Conservation (phyloP, 1,140 invertebrate species). For the Philopotamus ludificatus region DNA sequence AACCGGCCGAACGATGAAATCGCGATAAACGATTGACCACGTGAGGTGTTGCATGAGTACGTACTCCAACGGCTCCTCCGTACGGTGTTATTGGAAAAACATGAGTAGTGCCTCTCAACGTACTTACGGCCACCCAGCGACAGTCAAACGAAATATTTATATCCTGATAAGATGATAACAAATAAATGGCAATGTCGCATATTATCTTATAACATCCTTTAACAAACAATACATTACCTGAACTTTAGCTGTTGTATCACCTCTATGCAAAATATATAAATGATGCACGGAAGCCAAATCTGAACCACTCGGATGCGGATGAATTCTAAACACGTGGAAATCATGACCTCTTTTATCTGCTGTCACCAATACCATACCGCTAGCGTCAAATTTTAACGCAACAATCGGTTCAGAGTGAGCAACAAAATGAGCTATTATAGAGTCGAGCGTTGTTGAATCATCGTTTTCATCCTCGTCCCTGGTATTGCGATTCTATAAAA, state of each 20-base stretch:
- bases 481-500: conserved; percentile 31
- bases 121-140: conserved; percentile 93
- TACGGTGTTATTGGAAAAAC: conserved; percentile 97
- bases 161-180: conserved; percentile 63
- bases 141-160: conserved; percentile 89
- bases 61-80: conserved; percentile 84
- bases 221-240: conserved; percentile 50
- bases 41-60: conserved; percentile 89
- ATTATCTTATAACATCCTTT: not conserved
- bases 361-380: conserved; percentile 87
- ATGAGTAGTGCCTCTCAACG: conserved; percentile 94
- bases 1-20: conserved; percentile 93
- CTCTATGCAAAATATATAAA: conserved; percentile 90
- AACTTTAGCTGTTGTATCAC: conserved; percentile 80
- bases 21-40: conserved; percentile 94
- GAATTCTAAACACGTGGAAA: conserved; percentile 93
- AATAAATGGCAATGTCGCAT: too few relatives aligned
- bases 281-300: conserved; percentile 91
- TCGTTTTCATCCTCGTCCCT: conserved; percentile 56
- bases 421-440: conserved; percentile 89
- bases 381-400: conserved; percentile 88
- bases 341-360: conserved; percentile 92
- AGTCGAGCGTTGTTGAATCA: conserved; percentile 54
- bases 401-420: conserved; percentile 91
- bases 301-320: conserved; percentile 88